Evolutionary conservation across 2,113 vertebrate genomes (phyloP), one percentile per base, ranked within the genome.

Genomic region (Myotis davidii): DNA sequence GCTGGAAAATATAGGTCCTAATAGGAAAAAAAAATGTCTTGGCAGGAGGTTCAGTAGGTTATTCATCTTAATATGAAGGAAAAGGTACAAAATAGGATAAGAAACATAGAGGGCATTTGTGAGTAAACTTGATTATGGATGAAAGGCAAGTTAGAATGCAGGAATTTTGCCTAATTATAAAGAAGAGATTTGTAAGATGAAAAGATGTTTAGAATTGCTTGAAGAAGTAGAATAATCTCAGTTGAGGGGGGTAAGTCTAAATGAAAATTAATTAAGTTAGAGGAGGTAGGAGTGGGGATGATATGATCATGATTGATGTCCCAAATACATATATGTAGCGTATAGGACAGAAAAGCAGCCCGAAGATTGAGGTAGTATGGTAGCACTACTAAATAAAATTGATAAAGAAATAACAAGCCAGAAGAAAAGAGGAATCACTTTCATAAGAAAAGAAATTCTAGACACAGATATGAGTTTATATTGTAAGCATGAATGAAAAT

Each of bases 401-500:
- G 29, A 56, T 91, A 61, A 96, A 74, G 83, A 96, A 86, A 34
- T 85, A 86, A 59, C 17, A 77, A 65, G 16, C 50, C 42, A 65
- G 85, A 92, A 73, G 52, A 79, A 94, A 90, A 77, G 70, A 89
- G 81, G 59, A 72, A 82, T 20, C 7, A 32, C 13, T 76, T 91
- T 76, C 21, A 61, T 83, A 86, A 70, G 5, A 88, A 61, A 96
- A 83, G 93, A 87, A 84, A 39, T 88, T 74, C 61, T 90, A 9
- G 10, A 85, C 39, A 61, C 29, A 69, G 32, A 78, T 70, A 52
- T 9, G 18, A 88, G 70, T 83, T 88, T 91, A 96, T 39, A 73
- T 72, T 48, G 85, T 88, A 92, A 91, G 45, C 4, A 73, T 85
- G 81, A 83, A n/a, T 92, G 74, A 93, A 95, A 89, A 93, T 88